Conservation (phyloP, 2,888 invertebrate genomes). For the Latheticus oryzae region DNA sequence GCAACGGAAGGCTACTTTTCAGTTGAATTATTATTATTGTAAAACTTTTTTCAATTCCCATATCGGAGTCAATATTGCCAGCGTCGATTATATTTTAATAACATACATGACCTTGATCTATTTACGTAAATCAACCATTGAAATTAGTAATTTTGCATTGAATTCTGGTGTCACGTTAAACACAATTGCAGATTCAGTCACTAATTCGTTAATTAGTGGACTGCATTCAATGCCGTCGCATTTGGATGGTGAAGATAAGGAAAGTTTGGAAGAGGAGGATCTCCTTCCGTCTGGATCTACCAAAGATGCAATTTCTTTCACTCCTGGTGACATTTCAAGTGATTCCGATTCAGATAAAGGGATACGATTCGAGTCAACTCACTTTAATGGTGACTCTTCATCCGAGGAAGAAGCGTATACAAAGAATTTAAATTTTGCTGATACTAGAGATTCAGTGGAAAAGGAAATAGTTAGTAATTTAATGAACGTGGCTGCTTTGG, state of each 20-base stretch:
- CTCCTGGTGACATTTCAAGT: slow-evolving; percentile 57
- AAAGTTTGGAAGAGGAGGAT: slow-evolving; percentile 62
- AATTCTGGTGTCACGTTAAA: no score
- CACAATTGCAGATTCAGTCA: slow-evolving; percentile 57
- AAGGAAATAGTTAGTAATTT: slow-evolving; percentile 28
- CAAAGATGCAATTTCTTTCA: slow-evolving; percentile 39
- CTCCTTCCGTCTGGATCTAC: slow-evolving; percentile 52
- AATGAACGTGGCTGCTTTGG: slow-evolving; percentile 28
- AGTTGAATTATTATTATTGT: no score
- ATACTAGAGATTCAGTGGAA: slow-evolving; percentile 41
- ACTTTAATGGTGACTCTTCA: slow-evolving; percentile 64
- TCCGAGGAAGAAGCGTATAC: slow-evolving; percentile 60
- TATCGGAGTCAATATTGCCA: no score
- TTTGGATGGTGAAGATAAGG: slow-evolving; percentile 59
- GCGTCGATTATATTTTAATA: no score
- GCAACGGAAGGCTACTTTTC: no score
- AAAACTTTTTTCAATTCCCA: no score
- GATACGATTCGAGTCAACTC: slow-evolving; percentile 63
- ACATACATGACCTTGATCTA: no score
- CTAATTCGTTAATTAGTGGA: slow-evolving; percentile 60
- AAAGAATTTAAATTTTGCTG: slow-evolving; percentile 58
- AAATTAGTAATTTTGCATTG: no score
- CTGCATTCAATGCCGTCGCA: slow-evolving; percentile 62
- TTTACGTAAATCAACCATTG: no score
- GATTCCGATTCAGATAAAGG: slow-evolving; percentile 62